A percentile compares a stretch with the other conserved stretches of the same genome.
These are phyloP conservation scores for Zaprionus tsacasi DNA, from an alignment of 1,140 invertebrate genomes.

Conservation along the genomic window DNA sequence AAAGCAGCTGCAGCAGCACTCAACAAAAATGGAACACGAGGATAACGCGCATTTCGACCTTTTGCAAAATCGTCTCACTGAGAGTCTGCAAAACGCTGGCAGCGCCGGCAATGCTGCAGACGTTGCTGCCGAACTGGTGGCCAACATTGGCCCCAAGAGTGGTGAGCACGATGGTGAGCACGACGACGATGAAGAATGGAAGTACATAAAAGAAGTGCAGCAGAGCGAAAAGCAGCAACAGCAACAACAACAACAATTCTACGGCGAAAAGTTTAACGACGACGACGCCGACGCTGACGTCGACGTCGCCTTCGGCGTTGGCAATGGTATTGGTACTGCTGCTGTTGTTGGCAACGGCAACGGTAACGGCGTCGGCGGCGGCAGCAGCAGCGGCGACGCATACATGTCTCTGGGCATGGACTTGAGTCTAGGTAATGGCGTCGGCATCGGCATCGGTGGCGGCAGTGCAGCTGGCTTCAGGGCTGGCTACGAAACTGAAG, in stretches of 20 bases:
- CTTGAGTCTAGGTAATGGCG: conserved; percentile 41
- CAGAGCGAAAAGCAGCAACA: conserved; percentile 71
- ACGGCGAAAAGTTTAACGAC: conserved; percentile 49
- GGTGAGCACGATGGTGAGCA: conserved; percentile 57
- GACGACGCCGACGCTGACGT: conserved; percentile 37
- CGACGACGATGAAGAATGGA: conserved; percentile 77
- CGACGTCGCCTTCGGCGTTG: conserved; percentile 48
- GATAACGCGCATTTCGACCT: conserved; percentile 74
- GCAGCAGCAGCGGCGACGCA: conserved; percentile 36
- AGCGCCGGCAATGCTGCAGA: conserved; percentile 58
- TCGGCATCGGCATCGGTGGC: conserved; percentile 17
- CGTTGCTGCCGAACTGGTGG: conserved; percentile 59
- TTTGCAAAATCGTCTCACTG: conserved; percentile 71
- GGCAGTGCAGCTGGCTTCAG: conserved; percentile 36
- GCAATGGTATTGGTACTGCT: conserved; percentile 39
- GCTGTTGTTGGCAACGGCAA: conserved; percentile 24
- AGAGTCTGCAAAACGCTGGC: conserved; percentile 72
- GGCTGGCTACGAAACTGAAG: conserved; percentile 14
- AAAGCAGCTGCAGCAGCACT: conserved; percentile 19
- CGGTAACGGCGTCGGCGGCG: conserved; percentile 28
- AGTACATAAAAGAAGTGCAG: conserved; percentile 81
- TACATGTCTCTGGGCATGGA: conserved; percentile 49
- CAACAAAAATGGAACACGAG: conserved; percentile 76
- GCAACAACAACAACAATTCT: conserved; percentile 46
- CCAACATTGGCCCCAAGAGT: conserved; percentile 53